Base-by-base conservation (phyloP, 2,797 vertebrate genomes). In the Sebastes oblongus region DNA sequence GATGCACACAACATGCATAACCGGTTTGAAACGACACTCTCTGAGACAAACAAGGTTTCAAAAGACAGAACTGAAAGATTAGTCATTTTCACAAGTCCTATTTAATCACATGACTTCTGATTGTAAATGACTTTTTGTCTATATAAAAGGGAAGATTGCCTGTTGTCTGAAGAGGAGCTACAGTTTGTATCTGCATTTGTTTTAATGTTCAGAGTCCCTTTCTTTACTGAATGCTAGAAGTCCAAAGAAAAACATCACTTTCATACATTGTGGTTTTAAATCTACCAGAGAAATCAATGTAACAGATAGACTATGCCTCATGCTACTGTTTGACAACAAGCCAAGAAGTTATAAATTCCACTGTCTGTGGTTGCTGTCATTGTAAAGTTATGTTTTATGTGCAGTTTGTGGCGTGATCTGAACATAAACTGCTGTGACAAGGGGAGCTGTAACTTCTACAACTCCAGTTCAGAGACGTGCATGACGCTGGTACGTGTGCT, bases 371-470 rank as follows among this genome's bases (percentile, higher is more conserved):
- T 8, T 72, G 22, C 74, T 54, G 16, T 36, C n/a, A 22, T 62
- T 29, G 54, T 66, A 25, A 42, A 16, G 27, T 2, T 83, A 0
- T 84, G 13, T 79, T 80, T 81, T 69, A 4, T 89, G 8, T 87
- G 71, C 87, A 96, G 96, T 30, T 87, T 96, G 67, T 96, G 96
- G 96, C 87, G 29, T 12, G 93, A 94, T 42, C 92, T 96, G 67
- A 96, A 94, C 82, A 88, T 3, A 13, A 90, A 95, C 25, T 96
- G 96, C 92, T 96, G 96, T 80, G 69, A 93, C n/a, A 66, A 93
- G 14, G 89, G 80, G 5, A 76, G 3, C 34, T 96, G 96, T 79
- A 92, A 95, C 79, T 96, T 96, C 86, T 91, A 93, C 89, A 94
- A 95, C 81, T 91, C 84, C 67, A 90, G 60, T 39, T 87, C 88